phyloP scores from a whole-genome alignment of 1,140 invertebrate genomes.

The Bradynema listronoti region DNA sequence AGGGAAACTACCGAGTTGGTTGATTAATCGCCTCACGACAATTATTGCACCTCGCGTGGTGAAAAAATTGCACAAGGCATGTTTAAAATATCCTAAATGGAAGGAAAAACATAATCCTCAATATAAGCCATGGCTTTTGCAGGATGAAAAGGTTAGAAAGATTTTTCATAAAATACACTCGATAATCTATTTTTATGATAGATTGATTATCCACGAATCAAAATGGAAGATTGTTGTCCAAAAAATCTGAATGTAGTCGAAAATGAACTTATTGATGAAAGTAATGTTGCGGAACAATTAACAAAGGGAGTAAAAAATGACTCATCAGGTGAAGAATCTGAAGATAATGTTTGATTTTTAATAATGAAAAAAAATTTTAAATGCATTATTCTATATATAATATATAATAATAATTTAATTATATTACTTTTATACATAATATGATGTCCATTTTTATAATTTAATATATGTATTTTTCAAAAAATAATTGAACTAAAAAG shows the following conservation, averaged over 20 bases:
- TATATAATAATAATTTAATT: too few species aligned
- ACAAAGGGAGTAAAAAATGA: conserved; percentile 2
- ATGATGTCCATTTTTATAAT: too few species aligned
- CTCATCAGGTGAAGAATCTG: not conserved
- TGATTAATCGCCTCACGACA: conserved; percentile 79
- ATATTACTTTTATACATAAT: too few species aligned
- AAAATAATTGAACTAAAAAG: too few species aligned
- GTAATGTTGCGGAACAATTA: conserved; percentile 17
- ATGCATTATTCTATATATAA: too few species aligned
- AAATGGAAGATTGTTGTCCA: conserved; percentile 16
- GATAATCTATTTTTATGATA: conserved; percentile 8
- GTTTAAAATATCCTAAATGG: conserved; percentile 71
- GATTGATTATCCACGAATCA: conserved; percentile 20
- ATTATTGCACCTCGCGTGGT: conserved; percentile 76
- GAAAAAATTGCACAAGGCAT: conserved; percentile 73
- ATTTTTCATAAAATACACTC: conserved; percentile 17
- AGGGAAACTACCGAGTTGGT: conserved; percentile 74
- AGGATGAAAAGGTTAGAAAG: conserved; percentile 65
- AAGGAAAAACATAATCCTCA: conserved; percentile 70
- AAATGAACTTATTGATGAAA: conserved; percentile 18
- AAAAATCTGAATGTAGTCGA: conserved; percentile 3
- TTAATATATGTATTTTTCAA: too few species aligned
- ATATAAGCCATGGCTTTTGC: conserved; percentile 76
- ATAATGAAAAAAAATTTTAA: too few species aligned
- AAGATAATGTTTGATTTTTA: not conserved